Percentiles rank a stretch among this genome's conserved stretches.
These are phyloP conservation scores for Parambassis ranga DNA, from an alignment of 2,797 vertebrate species.

Conservation along the genomic window DNA sequence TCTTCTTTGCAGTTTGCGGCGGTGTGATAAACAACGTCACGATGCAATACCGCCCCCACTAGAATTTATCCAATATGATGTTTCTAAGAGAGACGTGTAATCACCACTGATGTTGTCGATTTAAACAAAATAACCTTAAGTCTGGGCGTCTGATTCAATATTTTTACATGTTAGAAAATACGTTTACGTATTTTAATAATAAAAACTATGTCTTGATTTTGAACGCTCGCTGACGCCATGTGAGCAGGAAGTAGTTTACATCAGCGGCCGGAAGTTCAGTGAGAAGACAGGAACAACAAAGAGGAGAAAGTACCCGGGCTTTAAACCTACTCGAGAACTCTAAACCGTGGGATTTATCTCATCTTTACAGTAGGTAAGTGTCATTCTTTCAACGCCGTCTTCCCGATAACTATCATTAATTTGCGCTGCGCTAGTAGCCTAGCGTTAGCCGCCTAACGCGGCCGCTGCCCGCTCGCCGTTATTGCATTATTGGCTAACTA, in stretches of 20 bases:
- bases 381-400: rapidly evolving
- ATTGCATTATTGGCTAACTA: conserved; percentile 45
- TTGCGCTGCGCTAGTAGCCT: rapidly evolving
- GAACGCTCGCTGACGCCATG: neutral
- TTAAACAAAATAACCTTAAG: too few species aligned
- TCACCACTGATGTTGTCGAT: too few species aligned
- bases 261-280: conserved; percentile 49
- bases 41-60: too few species aligned
- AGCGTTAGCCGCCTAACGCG: neutral
- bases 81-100: too few species aligned
- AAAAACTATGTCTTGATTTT: neutral
- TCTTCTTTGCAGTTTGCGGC: too few species aligned
- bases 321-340: conserved; percentile 18
- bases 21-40: too few species aligned
- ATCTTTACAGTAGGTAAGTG: conserved; percentile 32
- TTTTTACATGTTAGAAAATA: too few species aligned
- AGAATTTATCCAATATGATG: too few species aligned
- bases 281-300: conserved; percentile 72
- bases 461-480: conserved; percentile 16
- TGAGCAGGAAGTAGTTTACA: conserved; percentile 41
- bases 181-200: neutral
- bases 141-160: too few species aligned
- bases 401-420: neutral
- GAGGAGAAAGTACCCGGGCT: conserved; percentile 57
- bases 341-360: neutral